Evolutionary conservation across 2,888 invertebrate genomes (phyloP), one percentile per base, ranked within the genome.

Genomic region (Smittia sp.): DNA sequence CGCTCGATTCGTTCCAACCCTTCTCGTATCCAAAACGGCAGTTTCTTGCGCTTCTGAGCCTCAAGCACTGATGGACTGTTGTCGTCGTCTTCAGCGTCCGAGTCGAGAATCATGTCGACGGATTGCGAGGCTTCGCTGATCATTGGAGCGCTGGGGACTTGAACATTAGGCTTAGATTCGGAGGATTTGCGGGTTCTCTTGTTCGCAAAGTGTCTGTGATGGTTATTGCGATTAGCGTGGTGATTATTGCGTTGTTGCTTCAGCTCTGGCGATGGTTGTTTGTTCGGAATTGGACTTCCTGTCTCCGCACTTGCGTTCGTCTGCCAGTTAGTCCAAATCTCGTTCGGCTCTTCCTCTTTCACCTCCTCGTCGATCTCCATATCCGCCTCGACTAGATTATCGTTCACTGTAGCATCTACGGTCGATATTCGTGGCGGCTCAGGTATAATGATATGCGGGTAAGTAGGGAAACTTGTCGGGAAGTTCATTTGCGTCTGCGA

Each of bases 1-100:
- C 72, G 32, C 25, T 62, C 46, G 18, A 72, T 72, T 22, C 54
- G 54, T 62, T 72, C 72, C 4, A 72, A 41, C n/a, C 72, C 72
- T 62, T 72, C 72, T 6, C 72, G 32, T n/a, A 72, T 72, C 72
- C 72, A 72, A n/a, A 41, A 15, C 22, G 72, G 72, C 13, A 72
- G 22, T n/a, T 13, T 58, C 22, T 72, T 72, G n/a, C 62, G 58
- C 62, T 72, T 58, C 15, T 39, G 62, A 38, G 62, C 39, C 20
- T 72, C 62, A 11, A 72, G 32, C 3, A 22, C 52, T 20, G 18
- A n/a, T 13, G 25, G 13, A 25, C 25, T 15, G 1, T 6, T 20
- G 2, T 41, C 18, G 13, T 41, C 41, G 39, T 69, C 52, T 52
- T 72, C 72, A 39, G 38, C 52, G 15, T 72, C 72, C 3, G 72